Percentiles rank a stretch among this genome's conserved stretches.
phyloP scores from a whole-genome alignment of 1,140 invertebrate genomes.

The Aplysia californica region DNA sequence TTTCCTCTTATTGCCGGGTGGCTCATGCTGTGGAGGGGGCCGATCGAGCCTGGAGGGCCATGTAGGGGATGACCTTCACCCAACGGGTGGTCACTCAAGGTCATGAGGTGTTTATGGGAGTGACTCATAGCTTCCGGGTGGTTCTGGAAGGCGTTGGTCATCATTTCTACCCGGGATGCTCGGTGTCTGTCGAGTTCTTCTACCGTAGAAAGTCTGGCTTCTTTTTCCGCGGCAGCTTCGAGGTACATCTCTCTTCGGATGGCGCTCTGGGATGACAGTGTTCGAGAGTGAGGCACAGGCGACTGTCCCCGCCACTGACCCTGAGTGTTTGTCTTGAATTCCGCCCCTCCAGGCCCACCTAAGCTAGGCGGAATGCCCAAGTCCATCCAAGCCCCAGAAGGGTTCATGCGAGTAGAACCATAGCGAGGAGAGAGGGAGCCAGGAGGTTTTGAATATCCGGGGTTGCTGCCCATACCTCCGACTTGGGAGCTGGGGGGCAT shows the following conservation, averaged over 20 bases:
- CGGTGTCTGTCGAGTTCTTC: constrained; percentile 9
- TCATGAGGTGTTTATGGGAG: constrained; percentile 3
- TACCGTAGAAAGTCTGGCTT: background rate
- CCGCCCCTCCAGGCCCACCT: no score
- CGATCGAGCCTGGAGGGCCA: background rate
- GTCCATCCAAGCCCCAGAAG: background rate
- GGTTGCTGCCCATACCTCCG: background rate
- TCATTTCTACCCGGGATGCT: background rate
- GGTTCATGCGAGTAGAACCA: background rate
- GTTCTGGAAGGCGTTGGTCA: constrained; percentile 1
- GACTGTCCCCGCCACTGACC: no score
- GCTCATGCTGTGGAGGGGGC: background rate
- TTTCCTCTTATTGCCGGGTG: background rate
- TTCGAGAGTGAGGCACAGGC: no score
- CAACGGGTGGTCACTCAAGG: background rate
- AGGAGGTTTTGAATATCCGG: background rate
- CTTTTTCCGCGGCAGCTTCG: no score
- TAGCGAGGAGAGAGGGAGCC: background rate
- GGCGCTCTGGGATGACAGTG: no score
- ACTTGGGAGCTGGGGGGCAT: background rate
- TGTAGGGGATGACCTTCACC: background rate
- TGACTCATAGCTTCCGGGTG: background rate
- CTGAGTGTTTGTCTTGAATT: no score
- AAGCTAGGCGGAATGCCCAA: no score
- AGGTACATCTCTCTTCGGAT: no score